These are phyloP conservation scores for Atta colombica DNA, from an alignment of 1,140 invertebrate genomes.

Conservation along the genomic window DNA sequence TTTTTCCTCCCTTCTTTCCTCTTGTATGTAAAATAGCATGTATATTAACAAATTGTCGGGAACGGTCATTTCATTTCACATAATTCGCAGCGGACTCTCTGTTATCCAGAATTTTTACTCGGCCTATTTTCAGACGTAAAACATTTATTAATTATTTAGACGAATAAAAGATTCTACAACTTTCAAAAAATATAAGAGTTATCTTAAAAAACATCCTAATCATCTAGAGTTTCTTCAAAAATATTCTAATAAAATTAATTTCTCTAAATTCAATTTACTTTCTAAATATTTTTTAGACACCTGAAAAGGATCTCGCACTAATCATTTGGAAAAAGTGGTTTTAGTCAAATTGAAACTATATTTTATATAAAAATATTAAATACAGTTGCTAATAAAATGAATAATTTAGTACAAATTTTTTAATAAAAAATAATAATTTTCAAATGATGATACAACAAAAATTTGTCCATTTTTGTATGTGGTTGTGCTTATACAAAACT, in stretches of 20 bases:
- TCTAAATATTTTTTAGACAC: too few species aligned
- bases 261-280: neutral
- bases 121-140: neutral
- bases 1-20: constrained; percentile 20
- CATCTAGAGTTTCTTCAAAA: neutral
- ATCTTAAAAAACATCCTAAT: neutral
- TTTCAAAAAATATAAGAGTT: neutral
- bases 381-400: too few species aligned
- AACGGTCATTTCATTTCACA: neutral
- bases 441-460: too few species aligned
- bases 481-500: too few species aligned
- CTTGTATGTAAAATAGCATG: constrained; percentile 51
- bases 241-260: constrained; percentile 13
- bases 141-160: neutral
- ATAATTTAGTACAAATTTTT: too few species aligned
- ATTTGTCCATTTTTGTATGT: too few species aligned
- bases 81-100: constrained; percentile 2
- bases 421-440: too few species aligned
- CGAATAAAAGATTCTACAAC: neutral
- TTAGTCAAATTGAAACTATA: too few species aligned
- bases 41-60: constrained; percentile 35
- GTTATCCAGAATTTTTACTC: constrained; percentile 72
- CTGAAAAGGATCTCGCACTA: too few species aligned
- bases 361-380: too few species aligned
- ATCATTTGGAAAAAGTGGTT: too few species aligned